phyloP scores from a whole-genome alignment of 2,797 vertebrate genomes.

The Avahi laniger region DNA sequence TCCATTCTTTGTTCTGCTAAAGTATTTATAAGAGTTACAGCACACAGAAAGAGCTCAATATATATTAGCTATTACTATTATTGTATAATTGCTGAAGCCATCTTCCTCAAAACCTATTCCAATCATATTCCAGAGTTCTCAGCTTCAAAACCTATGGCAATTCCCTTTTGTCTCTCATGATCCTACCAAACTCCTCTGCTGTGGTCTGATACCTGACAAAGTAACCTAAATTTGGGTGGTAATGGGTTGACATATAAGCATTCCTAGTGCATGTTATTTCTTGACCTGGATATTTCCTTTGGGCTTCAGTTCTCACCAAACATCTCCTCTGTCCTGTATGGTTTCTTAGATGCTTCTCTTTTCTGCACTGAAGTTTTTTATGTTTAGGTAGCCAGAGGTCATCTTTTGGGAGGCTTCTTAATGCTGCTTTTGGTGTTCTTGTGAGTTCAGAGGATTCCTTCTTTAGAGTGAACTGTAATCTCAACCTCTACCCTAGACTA shows the following conservation, averaged over 20 bases:
- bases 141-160: neutral
- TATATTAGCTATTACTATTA: neutral
- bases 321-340: neutral
- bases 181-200: neutral
- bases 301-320: neutral
- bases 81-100: neutral
- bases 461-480: neutral
- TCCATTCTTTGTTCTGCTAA: neutral
- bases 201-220: neutral
- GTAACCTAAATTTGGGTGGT: neutral
- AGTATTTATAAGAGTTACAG: neutral
- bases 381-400: neutral
- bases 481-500: neutral
- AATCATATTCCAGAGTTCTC: neutral
- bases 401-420: neutral
- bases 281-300: neutral
- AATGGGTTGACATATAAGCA: neutral
- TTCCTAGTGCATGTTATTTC: neutral
- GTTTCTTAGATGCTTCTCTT: neutral
- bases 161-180: neutral
- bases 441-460: neutral
- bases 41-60: neutral
- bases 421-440: neutral
- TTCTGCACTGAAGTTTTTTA: neutral
- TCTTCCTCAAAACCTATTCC: neutral